Conservation (phyloP, 2,113 vertebrate species). For the Circaetus gallicus region DNA sequence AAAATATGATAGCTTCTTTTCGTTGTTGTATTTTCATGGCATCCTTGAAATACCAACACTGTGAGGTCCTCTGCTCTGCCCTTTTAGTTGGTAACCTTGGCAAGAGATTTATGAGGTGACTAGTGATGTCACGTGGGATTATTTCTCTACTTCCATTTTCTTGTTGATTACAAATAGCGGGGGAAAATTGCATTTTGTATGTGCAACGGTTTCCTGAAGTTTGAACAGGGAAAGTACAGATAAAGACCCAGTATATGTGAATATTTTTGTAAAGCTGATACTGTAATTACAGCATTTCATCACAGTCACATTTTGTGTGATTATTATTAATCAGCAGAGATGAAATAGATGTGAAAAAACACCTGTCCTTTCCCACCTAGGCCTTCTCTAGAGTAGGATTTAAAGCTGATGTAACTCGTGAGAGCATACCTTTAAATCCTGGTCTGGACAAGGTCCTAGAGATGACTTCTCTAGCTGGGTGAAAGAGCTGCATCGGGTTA, state of each 20-base stretch:
- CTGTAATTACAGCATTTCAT: neutral
- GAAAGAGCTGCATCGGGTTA: neutral
- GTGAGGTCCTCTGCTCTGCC: neutral
- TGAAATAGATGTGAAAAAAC: neutral
- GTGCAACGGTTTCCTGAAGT: neutral
- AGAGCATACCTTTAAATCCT: constrained; percentile 19
- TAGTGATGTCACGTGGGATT: neutral
- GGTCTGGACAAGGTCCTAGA: neutral
- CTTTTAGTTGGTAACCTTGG: neutral
- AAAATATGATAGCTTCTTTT: neutral
- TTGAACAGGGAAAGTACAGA: neutral
- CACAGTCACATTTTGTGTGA: neutral
- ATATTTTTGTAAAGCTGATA: neutral
- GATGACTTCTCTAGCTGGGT: neutral
- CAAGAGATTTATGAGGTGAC: neutral
- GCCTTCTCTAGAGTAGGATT: neutral
- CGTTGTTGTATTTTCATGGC: neutral
- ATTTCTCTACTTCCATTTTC: neutral
- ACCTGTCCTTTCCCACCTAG: neutral
- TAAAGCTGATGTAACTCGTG: neutral
- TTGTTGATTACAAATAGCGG: neutral
- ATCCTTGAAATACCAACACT: neutral
- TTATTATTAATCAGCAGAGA: neutral
- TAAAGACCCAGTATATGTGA: neutral
- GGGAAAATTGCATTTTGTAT: neutral